Percentiles rank a stretch among this genome's conserved stretches.
Evolutionary conservation across 2,113 vertebrate genomes (phyloP).

Genomic region (Pedetes capensis): DNA sequence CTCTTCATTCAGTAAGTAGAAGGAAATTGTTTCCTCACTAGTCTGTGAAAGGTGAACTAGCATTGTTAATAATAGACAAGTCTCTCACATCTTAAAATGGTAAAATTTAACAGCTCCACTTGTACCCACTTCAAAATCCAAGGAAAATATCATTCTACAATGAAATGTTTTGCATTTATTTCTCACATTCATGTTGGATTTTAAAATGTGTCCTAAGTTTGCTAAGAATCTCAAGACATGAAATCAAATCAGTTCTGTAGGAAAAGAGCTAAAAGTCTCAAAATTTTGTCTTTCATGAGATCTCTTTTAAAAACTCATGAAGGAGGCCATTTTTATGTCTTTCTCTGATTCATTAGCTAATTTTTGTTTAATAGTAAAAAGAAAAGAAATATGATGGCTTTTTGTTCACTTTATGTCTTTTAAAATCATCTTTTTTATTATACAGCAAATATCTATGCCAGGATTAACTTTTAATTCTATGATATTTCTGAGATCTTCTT

Average conservation of each 20-base stretch:
- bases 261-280: slow-evolving; percentile 23
- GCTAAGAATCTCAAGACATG: slow-evolving; percentile 47
- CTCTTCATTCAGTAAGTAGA: neutral
- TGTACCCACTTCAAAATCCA: slow-evolving; percentile 47
- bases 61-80: slow-evolving; percentile 54
- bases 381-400: neutral
- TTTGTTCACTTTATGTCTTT: slow-evolving; percentile 13
- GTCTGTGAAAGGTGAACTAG: slow-evolving; percentile 56
- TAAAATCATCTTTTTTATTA: neutral
- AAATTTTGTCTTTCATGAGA: slow-evolving; percentile 7
- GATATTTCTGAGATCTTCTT: neutral
- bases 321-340: neutral
- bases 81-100: slow-evolving; percentile 69
- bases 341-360: slow-evolving; percentile 7
- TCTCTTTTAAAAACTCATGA: neutral
- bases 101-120: slow-evolving; percentile 62
- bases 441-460: neutral
- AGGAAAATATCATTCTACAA: slow-evolving; percentile 68
- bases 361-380: slow-evolving; percentile 30
- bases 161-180: slow-evolving; percentile 52
- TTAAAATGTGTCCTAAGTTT: slow-evolving; percentile 51
- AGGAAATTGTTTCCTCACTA: neutral
- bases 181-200: slow-evolving; percentile 67
- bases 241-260: slow-evolving; percentile 15
- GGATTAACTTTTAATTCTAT: slow-evolving; percentile 7